Percentiles rank a stretch among this genome's conserved stretches.
These are phyloP conservation scores for Xenopus laevis DNA, from an alignment of 2,113 vertebrate species.

Conservation along the genomic window DNA sequence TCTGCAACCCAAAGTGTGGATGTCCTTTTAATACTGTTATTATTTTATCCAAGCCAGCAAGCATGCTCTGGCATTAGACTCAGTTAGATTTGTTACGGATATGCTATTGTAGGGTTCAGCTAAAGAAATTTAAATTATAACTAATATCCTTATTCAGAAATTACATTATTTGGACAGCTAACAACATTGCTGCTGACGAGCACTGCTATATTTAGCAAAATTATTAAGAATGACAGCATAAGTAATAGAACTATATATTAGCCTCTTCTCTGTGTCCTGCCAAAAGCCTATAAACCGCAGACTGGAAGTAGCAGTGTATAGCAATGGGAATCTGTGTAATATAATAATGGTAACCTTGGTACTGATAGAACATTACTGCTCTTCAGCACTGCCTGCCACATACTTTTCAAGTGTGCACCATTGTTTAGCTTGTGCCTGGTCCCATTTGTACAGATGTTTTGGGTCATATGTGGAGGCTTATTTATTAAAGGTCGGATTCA, in stretches of 20 bases:
- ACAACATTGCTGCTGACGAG: slow-evolving; percentile 6
- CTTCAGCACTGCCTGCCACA: not conserved
- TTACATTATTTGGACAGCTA: no score
- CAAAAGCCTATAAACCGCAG: slow-evolving; percentile 6
- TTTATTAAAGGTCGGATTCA: no score
- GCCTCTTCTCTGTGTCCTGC: not conserved
- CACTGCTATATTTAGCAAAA: not conserved
- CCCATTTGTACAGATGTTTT: no score
- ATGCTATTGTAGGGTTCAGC: slow-evolving; percentile 3
- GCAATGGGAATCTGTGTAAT: slow-evolving; percentile 13
- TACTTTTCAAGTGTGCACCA: no score
- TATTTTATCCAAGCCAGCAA: not conserved
- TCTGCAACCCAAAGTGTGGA: no score
- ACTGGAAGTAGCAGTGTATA: slow-evolving; percentile 1
- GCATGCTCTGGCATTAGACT: no score
- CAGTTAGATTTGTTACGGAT: no score
- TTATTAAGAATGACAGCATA: slow-evolving; percentile 23
- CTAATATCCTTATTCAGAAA: slow-evolving; percentile 18
- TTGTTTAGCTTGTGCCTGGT: no score
- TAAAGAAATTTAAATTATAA: slow-evolving; percentile 8
- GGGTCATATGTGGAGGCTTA: no score
- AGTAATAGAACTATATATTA: slow-evolving; percentile 24
- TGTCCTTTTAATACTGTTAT: no score
- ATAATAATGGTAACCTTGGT: slow-evolving; percentile 11
- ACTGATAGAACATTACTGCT: not conserved